A percentile compares a stretch with the other conserved stretches of the same genome.
These are phyloP conservation scores for Perodicticus potto DNA, from an alignment of 2,797 vertebrate genomes.

Conservation along the genomic window DNA sequence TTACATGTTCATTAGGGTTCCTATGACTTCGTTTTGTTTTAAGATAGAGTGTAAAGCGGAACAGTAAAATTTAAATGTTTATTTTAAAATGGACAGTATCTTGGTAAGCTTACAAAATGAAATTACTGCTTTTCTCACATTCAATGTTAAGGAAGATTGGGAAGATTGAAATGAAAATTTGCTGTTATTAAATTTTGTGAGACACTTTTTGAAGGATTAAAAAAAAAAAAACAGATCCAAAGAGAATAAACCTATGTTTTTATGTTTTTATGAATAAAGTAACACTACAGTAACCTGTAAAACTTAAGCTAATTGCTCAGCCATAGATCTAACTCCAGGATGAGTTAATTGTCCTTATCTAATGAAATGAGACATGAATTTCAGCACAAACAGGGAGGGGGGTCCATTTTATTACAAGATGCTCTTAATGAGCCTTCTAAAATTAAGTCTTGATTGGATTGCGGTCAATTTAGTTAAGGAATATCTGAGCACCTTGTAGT, in stretches of 20 bases:
- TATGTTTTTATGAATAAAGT: conserved; percentile 73
- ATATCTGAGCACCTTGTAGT: conserved; percentile 72
- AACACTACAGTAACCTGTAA: conserved; percentile 72
- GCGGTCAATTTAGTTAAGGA: conserved; percentile 72
- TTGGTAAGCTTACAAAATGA: not conserved
- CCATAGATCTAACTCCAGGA: conserved; percentile 63
- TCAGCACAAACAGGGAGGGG: conserved; percentile 55
- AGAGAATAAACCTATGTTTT: conserved; percentile 67
- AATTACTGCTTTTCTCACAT: not conserved
- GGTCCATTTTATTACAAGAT: conserved; percentile 75
- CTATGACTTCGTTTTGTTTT: not conserved
- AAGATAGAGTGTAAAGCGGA: not conserved
- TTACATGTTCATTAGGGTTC: conserved; percentile 10
- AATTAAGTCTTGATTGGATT: conserved; percentile 83
- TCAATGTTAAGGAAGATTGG: not conserved
- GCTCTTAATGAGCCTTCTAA: conserved; percentile 82
- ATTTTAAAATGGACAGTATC: not conserved
- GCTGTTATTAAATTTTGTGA: conserved; percentile 32
- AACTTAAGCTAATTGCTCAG: conserved; percentile 77
- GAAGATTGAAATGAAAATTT: conserved; percentile 28
- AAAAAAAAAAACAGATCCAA: not conserved
- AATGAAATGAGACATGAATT: conserved; percentile 81
- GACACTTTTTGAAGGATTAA: conserved; percentile 12
- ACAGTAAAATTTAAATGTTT: not conserved
- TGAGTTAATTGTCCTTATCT: conserved; percentile 82